Evolutionary conservation across 64 coral and sea anemone species (phyloP).

Genomic region (Porites australiensis): DNA sequence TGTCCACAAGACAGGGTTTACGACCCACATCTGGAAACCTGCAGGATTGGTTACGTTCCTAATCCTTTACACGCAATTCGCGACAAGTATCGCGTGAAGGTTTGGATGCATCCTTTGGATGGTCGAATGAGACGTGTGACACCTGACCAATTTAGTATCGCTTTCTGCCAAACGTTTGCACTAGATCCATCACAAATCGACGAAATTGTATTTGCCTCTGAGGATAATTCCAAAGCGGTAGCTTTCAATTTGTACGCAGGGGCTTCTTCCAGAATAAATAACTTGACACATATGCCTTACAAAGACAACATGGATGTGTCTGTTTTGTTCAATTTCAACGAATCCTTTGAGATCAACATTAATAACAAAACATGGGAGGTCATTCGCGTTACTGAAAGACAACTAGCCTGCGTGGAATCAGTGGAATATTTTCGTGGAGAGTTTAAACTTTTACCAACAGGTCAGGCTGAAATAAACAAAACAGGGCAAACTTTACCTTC

Average conservation of each 20-base stretch:
- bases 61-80: slow-evolving; percentile 32
- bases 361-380: slow-evolving; percentile 55
- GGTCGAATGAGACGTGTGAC: not conserved
- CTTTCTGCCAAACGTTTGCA: not conserved
- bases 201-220: slow-evolving; percentile 33
- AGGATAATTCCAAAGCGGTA: slow-evolving; percentile 52
- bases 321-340: slow-evolving; percentile 48
- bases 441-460: slow-evolving; percentile 38
- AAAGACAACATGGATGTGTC: slow-evolving; percentile 12
- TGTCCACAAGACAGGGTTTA: slow-evolving; percentile 28
- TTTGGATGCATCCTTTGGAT: slow-evolving; percentile 56
- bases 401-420: slow-evolving; percentile 67
- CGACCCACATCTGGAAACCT: slow-evolving; percentile 58
- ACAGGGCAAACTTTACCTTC: slow-evolving; percentile 30
- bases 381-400: slow-evolving; percentile 70
- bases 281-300: not conserved
- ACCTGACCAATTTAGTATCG: not conserved
- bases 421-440: slow-evolving; percentile 66
- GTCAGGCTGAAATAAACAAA: slow-evolving; percentile 8
- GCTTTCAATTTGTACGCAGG: slow-evolving; percentile 66
- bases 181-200: slow-evolving; percentile 48
- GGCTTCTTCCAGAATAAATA: not conserved
- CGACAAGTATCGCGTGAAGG: slow-evolving; percentile 59
- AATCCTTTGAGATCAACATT: slow-evolving; percentile 72
- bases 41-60: not conserved